Base-by-base conservation (phyloP, 1,140 invertebrate species). In the Dendrolimus punctatus region DNA sequence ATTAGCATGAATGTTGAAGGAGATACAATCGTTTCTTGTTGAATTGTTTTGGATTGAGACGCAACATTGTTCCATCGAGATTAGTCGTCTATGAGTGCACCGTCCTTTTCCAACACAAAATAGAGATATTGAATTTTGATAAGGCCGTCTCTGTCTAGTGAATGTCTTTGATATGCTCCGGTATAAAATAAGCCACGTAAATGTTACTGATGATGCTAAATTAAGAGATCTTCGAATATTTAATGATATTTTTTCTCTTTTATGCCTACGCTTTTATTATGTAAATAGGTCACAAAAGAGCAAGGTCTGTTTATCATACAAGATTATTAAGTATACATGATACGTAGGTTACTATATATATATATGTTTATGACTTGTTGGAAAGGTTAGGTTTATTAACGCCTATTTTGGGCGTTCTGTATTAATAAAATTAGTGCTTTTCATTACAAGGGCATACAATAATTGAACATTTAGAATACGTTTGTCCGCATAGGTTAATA, bases 61-160 rank as follows among this genome's bases (percentile, higher is more conserved):
- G 68, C 74, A 71, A 84, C 77, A 73, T 77, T 82, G 77, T 84
- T 80, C 60, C 66, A 69, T 76, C 74, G 66, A 76, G 75, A 81
- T 83, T 81, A 83, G 68, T 71, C 57, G 60, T 65, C 59, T 71
- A 60, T 64, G 64, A 71, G 66, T 68, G 58, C 69, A 75, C 68
- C 71, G 68, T 83, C 77, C 78, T 78, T 80, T 71, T 84, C 76
- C 68, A 68, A 71, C 71, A 62, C 71, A 71, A 79, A 58, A 79
- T 84, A 80, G 81, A 83, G 78, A 84, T 84, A 81, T 84, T 78
- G 78, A 74, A 81, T 81, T 79, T 76, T 72, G 80, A 83, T 83
- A 81, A 81, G 62, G 62, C 62, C 64, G 57, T 78, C 71, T 75
- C 71, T 79, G 58, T 76, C 70, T 66, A 52, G 54, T 56, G 57